These are phyloP conservation scores for Oreortyx pictus DNA, from an alignment of 2,797 vertebrate species.

Conservation along the genomic window DNA sequence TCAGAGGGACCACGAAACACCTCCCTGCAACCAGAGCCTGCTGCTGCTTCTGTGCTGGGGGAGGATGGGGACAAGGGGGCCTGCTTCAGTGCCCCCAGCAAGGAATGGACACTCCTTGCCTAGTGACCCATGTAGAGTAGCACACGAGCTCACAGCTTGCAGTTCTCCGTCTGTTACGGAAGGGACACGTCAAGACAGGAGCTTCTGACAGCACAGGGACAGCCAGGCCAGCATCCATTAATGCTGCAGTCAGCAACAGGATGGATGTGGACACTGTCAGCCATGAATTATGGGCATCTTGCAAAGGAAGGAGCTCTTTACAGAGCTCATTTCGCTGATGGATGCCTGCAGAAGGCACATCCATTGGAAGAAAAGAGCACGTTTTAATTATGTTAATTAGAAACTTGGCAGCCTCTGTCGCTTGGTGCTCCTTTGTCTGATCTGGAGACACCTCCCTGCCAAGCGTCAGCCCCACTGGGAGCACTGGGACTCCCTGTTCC, in stretches of 20 bases:
- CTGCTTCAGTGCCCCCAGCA: rapidly evolving
- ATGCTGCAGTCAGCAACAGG: rapidly evolving
- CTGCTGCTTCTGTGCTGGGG: neutral
- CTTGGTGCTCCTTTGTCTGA: neutral
- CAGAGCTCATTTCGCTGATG: neutral
- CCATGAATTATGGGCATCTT: neutral
- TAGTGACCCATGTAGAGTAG: rapidly evolving
- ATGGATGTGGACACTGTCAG: neutral
- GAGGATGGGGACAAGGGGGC: neutral
- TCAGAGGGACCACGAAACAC: neutral
- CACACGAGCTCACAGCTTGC: rapidly evolving
- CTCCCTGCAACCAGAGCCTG: neutral
- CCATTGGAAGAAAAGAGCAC: neutral
- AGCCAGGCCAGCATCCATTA: rapidly evolving
- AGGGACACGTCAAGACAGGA: rapidly evolving
- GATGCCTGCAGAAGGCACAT: neutral
- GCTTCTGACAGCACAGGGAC: neutral
- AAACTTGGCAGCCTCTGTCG: neutral
- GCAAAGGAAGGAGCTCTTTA: neutral
- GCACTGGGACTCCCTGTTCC: neutral
- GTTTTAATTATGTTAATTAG: conserved; percentile 22
- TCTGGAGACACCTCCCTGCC: neutral
- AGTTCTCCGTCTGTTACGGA: rapidly evolving
- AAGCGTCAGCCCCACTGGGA: neutral
- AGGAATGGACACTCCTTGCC: neutral